Conservation (phyloP, 2,888 invertebrate species). For the Sialis lutaria region DNA sequence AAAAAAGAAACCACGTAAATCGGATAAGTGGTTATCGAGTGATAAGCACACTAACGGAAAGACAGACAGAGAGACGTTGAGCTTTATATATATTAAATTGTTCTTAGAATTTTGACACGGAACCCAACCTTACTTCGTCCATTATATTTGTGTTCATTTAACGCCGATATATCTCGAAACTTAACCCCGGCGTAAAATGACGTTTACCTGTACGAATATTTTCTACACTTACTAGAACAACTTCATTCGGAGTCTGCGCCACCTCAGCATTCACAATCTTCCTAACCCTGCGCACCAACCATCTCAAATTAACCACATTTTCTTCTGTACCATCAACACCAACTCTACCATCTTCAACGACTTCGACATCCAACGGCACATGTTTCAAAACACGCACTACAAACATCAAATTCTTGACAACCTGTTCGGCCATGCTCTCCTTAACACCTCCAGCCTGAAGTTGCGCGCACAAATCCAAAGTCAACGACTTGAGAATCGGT, state of each 20-base stretch:
- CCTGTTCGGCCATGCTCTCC: constrained; percentile 58
- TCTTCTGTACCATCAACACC: constrained; percentile 17
- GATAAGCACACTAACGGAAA: no score
- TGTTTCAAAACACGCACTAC: constrained; percentile 47
- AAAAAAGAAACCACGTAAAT: no score
- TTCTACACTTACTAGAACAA: constrained; percentile 53
- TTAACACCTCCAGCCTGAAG: constrained; percentile 46
- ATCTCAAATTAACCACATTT: constrained; percentile 40
- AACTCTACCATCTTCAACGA: constrained; percentile 21
- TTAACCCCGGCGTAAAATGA: no score
- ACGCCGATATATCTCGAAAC: no score
- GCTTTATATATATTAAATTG: no score
- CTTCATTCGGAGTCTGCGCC: constrained; percentile 46
- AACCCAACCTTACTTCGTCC: no score
- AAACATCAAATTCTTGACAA: constrained; percentile 49
- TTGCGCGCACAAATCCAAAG: constrained; percentile 60
- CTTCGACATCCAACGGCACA: constrained; percentile 22
- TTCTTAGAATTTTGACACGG: no score
- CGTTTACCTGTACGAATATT: no score
- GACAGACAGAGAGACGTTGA: no score
- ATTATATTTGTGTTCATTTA: no score
- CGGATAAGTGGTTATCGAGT: no score
- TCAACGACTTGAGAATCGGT: constrained; percentile 42
- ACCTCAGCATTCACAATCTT: constrained; percentile 66
- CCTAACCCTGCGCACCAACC: constrained; percentile 58